Evolutionary conservation across 2,888 invertebrate genomes (phyloP).

Genomic region (Cryptophagus acutangulus): DNA sequence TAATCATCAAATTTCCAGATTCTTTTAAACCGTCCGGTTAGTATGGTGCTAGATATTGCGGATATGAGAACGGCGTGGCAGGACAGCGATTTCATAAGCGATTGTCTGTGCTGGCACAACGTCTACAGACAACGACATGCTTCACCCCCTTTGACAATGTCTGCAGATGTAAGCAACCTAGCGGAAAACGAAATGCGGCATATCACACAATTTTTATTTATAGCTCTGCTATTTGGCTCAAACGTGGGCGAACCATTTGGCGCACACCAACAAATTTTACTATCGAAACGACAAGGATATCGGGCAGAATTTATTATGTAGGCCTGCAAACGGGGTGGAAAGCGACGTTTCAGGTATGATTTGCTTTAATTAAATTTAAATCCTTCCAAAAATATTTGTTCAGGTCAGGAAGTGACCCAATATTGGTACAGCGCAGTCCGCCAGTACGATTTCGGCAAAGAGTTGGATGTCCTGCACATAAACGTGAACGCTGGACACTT

Average conservation of each 20-base stretch:
- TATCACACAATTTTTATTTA: conserved; percentile 32
- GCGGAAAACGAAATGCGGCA: background rate
- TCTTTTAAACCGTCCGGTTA: conserved; percentile 60
- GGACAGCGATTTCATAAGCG: conserved; percentile 76
- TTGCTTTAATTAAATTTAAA: too few relatives aligned
- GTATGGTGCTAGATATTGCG: conserved; percentile 65
- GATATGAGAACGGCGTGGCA: conserved; percentile 71
- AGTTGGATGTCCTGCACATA: conserved; percentile 66
- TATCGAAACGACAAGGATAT: conserved; percentile 72
- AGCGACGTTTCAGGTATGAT: conserved; percentile 67
- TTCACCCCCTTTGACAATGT: conserved; percentile 68
- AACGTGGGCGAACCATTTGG: conserved; percentile 83
- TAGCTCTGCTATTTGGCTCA: conserved; percentile 77
- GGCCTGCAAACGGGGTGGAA: conserved; percentile 62
- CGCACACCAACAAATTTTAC: conserved; percentile 73
- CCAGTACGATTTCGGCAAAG: conserved; percentile 70
- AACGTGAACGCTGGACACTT: conserved; percentile 82
- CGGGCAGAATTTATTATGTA: conserved; percentile 75
- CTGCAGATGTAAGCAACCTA: conserved; percentile 59
- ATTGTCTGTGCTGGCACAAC: conserved; percentile 79
- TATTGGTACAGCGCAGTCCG: conserved; percentile 78
- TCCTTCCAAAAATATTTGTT: conserved; percentile 28
- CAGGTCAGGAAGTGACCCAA: conserved; percentile 74
- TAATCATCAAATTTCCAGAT: too few relatives aligned
- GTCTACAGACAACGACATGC: conserved; percentile 73